Conservation (phyloP, 2,113 vertebrate species). For the Eurystomus gularis region DNA sequence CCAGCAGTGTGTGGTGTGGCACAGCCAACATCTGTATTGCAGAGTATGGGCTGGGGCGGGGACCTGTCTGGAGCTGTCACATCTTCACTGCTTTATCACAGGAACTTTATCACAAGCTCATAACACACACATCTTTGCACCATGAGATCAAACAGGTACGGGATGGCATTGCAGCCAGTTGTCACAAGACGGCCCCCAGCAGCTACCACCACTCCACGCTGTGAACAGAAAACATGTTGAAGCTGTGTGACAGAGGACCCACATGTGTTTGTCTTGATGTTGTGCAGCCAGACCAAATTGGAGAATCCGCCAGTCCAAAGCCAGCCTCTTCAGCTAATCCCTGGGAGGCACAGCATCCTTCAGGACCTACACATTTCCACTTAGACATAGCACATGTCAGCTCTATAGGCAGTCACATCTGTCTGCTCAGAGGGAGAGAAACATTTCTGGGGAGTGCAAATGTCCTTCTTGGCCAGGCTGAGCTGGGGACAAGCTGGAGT, state of each 20-base stretch:
- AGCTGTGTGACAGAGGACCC: background rate
- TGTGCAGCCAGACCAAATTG: background rate
- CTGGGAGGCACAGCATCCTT: background rate
- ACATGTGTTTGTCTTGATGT: background rate
- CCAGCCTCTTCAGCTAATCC: background rate
- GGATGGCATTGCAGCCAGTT: background rate
- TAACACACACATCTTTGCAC: constrained; percentile 36
- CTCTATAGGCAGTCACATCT: background rate
- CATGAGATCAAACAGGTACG: constrained; percentile 25
- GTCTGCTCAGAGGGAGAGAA: background rate
- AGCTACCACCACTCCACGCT: background rate
- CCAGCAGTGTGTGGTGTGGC: background rate
- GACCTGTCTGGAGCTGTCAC: constrained; percentile 36
- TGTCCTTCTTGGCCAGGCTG: background rate
- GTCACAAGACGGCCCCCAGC: background rate
- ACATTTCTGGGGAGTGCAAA: background rate
- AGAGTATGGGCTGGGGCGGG: background rate
- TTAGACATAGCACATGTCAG: background rate
- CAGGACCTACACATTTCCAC: background rate
- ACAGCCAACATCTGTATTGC: constrained; percentile 8
- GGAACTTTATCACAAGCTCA: constrained; percentile 42
- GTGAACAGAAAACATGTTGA: background rate
- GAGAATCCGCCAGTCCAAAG: background rate
- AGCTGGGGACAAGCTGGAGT: background rate
- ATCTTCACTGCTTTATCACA: constrained; percentile 37